phyloP scores from a whole-genome alignment of 1,140 invertebrate species.

The Aleiodes sp. region DNA sequence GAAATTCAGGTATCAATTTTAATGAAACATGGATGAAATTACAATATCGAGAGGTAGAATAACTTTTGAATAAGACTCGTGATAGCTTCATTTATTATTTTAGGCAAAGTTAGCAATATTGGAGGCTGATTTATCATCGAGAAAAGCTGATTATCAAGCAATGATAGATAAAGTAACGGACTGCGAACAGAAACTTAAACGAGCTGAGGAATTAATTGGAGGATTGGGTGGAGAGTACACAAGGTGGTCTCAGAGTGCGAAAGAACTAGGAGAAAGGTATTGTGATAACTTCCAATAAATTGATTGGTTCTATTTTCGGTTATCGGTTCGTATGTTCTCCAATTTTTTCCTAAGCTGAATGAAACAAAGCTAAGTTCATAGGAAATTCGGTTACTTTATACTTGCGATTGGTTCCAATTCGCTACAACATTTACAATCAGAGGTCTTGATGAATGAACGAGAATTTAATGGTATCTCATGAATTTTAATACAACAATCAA shows the following conservation, averaged over 20 bases:
- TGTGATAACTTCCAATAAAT: too few relatives aligned
- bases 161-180: conserved; percentile 84
- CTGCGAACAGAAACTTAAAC: conserved; percentile 88
- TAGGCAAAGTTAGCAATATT: conserved; percentile 51
- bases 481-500: neutral
- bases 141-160: conserved; percentile 66
- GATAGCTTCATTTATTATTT: too few relatives aligned
- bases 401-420: too few relatives aligned
- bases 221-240: conserved; percentile 85
- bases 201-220: conserved; percentile 92
- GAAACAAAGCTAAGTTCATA: too few relatives aligned
- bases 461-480: too few relatives aligned
- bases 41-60: too few relatives aligned
- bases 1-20: conserved; percentile 63
- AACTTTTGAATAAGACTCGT: neutral
- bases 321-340: too few relatives aligned
- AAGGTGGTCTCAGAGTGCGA: conserved; percentile 84
- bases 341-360: too few relatives aligned
- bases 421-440: too few relatives aligned
- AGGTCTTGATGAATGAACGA: too few relatives aligned
- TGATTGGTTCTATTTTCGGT: too few relatives aligned
- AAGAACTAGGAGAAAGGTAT: conserved; percentile 75
- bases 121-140: conserved; percentile 74
- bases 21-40: neutral
- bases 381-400: too few relatives aligned